These are phyloP conservation scores for Trematomus loennbergii DNA, from an alignment of 2,113 vertebrate species.

Conservation along the genomic window DNA sequence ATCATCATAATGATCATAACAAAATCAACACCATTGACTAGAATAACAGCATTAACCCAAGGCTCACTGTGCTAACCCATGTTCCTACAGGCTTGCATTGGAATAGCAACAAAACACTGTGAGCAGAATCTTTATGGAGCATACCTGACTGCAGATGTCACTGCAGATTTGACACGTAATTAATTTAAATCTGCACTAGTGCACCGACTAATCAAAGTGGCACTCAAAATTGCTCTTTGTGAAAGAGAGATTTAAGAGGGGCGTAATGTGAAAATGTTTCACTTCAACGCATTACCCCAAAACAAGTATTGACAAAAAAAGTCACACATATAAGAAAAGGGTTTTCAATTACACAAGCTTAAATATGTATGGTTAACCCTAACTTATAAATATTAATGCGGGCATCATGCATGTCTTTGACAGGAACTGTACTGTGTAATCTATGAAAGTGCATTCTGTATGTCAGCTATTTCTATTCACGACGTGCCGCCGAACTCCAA, in stretches of 20 bases:
- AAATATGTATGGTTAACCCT: constrained; percentile 25
- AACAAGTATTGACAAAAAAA: constrained; percentile 33
- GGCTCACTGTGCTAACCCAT: constrained; percentile 25
- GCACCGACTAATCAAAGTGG: constrained; percentile 26
- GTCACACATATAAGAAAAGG: constrained; percentile 10
- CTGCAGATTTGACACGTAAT: constrained; percentile 50
- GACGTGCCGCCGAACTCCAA: not conserved
- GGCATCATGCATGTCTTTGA: not conserved
- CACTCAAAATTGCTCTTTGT: constrained; percentile 35
- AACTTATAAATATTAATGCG: constrained; percentile 51
- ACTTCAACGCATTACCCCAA: constrained; percentile 23
- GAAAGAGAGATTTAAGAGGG: constrained; percentile 43
- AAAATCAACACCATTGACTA: constrained; percentile 16
- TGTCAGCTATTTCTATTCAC: constrained; percentile 10
- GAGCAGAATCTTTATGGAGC: constrained; percentile 26
- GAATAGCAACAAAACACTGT: not conserved
- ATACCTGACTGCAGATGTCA: not conserved
- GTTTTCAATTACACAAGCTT: constrained; percentile 45
- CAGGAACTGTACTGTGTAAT: constrained; percentile 16
- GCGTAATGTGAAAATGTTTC: constrained; percentile 43
- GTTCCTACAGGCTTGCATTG: constrained; percentile 7
- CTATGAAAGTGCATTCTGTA: constrained; percentile 22
- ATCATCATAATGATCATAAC: not conserved
- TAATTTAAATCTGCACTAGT: constrained; percentile 49
- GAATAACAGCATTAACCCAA: constrained; percentile 26